Conservation (phyloP, 2,888 invertebrate species). For the Agrotis clavis region DNA sequence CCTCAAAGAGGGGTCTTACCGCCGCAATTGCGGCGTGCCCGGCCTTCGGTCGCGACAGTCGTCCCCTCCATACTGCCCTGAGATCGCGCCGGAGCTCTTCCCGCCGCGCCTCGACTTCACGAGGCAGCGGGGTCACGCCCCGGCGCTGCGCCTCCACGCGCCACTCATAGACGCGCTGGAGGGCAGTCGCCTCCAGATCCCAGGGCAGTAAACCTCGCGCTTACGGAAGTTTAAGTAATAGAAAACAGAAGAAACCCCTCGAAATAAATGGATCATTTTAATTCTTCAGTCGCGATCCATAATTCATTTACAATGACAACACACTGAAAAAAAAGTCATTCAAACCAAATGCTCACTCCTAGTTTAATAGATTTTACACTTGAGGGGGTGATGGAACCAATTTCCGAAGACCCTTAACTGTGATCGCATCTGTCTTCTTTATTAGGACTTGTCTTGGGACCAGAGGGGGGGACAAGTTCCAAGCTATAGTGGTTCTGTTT, state of each 20-base stretch:
- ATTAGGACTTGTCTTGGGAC: conserved; percentile 50
- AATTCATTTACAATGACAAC: conserved; percentile 68
- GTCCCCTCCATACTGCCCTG: no score
- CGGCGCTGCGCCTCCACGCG: no score
- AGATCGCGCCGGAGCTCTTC: no score
- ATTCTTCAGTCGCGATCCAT: conserved; percentile 46
- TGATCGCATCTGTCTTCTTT: conserved; percentile 49
- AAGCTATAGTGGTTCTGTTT: conserved; percentile 74
- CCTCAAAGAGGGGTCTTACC: no score
- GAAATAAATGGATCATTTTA: conserved; percentile 28
- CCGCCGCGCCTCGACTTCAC: no score
- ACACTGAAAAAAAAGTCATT: conserved; percentile 77
- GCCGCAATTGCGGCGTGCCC: no score
- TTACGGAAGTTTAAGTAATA: conserved; percentile 1
- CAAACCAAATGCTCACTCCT: conserved; percentile 74
- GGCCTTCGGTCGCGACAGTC: no score
- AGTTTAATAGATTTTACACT: conserved; percentile 80
- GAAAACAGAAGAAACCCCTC: background rate
- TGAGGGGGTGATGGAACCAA: conserved; percentile 68
- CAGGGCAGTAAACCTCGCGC: conserved; percentile 1
- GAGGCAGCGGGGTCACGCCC: no score
- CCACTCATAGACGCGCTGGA: no score
- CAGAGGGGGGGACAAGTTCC: conserved; percentile 63
- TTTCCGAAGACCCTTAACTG: conserved; percentile 63
- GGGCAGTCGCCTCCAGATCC: no score